phyloP scores from a whole-genome alignment of 1,140 invertebrate genomes.

The Drosophila paulistorum region DNA sequence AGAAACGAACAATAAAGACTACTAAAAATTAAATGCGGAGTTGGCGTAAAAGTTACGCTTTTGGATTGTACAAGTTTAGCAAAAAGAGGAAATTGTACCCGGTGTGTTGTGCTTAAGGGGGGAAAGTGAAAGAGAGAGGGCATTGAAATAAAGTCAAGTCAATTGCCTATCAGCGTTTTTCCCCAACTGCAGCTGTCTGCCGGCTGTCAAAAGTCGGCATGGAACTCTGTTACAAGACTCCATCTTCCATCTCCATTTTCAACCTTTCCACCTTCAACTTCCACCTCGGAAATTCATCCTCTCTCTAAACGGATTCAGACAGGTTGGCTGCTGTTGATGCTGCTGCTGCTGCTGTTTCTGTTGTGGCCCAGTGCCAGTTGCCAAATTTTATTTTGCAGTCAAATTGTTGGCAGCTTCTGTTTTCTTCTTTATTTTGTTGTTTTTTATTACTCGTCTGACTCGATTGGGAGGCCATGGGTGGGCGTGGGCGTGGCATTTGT shows the following conservation, averaged over 20 bases:
- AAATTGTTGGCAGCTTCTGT: slow-evolving; percentile 71
- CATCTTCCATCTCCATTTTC: background rate
- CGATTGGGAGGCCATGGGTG: background rate
- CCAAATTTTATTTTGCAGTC: slow-evolving; percentile 79
- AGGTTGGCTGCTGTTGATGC: slow-evolving; percentile 52
- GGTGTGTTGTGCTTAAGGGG: background rate
- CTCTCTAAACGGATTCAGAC: slow-evolving; percentile 18
- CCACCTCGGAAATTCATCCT: background rate
- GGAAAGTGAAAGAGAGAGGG: background rate
- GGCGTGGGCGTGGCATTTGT: slow-evolving; percentile 5
- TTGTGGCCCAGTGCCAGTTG: slow-evolving; percentile 37
- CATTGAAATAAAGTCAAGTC: slow-evolving; percentile 65
- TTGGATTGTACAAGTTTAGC: slow-evolving; percentile 15
- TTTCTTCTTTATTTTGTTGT: slow-evolving; percentile 15
- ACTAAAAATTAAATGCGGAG: slow-evolving; percentile 62
- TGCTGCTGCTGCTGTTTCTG: slow-evolving; percentile 12
- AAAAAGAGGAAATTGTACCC: background rate
- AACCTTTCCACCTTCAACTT: slow-evolving; percentile 2
- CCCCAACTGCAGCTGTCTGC: slow-evolving; percentile 68
- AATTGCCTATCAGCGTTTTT: slow-evolving; percentile 72
- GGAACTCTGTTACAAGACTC: background rate
- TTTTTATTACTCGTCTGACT: background rate
- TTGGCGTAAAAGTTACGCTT: slow-evolving; percentile 57
- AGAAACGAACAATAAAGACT: slow-evolving; percentile 56
- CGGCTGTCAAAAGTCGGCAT: slow-evolving; percentile 48